Conservation (phyloP, 2,797 vertebrate species). For the Enteromius treurensis region DNA sequence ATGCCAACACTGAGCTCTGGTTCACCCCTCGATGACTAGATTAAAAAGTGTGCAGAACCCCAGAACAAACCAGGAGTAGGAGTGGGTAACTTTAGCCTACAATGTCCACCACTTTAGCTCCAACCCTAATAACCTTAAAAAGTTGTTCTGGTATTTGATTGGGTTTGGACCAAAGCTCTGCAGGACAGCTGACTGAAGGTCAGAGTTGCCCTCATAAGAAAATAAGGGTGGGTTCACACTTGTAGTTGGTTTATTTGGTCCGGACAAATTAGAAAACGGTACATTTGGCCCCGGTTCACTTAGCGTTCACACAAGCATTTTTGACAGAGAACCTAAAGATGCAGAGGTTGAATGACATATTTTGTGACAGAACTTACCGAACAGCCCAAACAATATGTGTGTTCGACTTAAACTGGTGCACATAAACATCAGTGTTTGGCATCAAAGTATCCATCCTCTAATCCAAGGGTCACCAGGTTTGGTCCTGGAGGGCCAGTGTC, state of each 20-base stretch:
- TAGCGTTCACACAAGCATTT: neutral
- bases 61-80: neutral
- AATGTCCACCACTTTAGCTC: neutral
- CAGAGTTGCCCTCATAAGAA: neutral
- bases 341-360: neutral
- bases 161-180: neutral
- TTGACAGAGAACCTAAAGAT: neutral
- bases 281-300: neutral
- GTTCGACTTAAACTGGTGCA: neutral
- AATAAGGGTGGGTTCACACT: neutral
- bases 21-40: neutral
- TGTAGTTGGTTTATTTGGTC: neutral
- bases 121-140: neutral
- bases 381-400: neutral
- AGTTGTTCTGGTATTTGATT: neutral
- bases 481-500: too few species aligned
- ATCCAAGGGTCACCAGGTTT: too few species aligned
- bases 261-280: neutral
- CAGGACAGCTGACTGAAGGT: neutral
- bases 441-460: neutral
- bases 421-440: neutral
- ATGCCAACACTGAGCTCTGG: conserved; percentile 64
- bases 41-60: conserved; percentile 25
- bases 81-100: neutral
- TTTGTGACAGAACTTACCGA: neutral